phyloP scores from a whole-genome alignment of 2,797 vertebrate genomes.

The Chrosomus eos region DNA sequence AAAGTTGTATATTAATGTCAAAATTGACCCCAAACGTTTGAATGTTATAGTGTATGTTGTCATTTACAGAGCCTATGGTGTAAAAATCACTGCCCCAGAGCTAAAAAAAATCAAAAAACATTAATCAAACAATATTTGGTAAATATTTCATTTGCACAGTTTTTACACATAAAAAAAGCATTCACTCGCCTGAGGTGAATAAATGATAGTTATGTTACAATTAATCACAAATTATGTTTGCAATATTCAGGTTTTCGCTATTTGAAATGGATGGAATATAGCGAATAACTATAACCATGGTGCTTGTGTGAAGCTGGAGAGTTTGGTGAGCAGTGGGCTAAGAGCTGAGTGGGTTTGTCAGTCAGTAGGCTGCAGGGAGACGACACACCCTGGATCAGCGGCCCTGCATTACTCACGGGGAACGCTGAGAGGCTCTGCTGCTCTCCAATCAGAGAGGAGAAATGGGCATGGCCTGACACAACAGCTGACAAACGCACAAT shows the following conservation, averaged over 20 bases:
- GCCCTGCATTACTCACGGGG: conserved; percentile 10
- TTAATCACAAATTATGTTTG: background rate
- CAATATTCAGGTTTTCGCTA: background rate
- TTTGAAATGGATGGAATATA: background rate
- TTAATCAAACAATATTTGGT: background rate
- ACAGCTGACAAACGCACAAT: conserved; percentile 30
- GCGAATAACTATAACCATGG: background rate
- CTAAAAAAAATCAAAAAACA: background rate
- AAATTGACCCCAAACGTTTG: background rate
- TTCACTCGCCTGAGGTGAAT: background rate
- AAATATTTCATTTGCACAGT: background rate
- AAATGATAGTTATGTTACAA: background rate
- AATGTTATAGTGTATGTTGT: background rate
- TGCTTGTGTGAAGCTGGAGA: background rate
- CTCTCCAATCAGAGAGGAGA: conserved; percentile 7
- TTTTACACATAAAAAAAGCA: background rate
- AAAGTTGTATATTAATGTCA: too few relatives aligned
- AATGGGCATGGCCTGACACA: conserved; percentile 8
- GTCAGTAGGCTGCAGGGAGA: conserved; percentile 34
- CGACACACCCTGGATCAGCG: conserved; percentile 39
- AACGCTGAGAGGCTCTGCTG: conserved; percentile 17
- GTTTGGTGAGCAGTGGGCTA: background rate
- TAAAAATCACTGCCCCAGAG: background rate
- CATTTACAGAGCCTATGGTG: background rate
- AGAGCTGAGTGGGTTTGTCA: conserved; percentile 14